Base-by-base conservation (phyloP, 2,113 vertebrate species). In the Taxidea taxus region DNA sequence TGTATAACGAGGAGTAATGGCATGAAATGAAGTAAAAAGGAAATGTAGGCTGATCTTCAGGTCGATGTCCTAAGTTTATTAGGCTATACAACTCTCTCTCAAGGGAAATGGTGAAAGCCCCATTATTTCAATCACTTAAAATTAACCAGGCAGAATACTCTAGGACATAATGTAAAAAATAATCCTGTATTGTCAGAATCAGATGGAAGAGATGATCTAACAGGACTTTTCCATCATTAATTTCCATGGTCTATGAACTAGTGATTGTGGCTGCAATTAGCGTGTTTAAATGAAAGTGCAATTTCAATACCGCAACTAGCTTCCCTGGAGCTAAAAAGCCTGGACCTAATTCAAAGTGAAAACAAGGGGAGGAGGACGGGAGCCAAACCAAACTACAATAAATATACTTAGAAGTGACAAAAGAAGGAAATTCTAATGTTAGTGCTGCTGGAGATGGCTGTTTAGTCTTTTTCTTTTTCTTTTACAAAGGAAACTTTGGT, bases 261-360 rank as follows among this genome's bases (percentile, higher is more conserved):
- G 89, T 84, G 92, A 86, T 86, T 85, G 47, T 94, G 82, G 77
- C 47, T 97, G 77, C 81, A 98, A 97, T 97, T 98, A 98, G 92
- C 92, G 47, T 95, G 75, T 91, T 68, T 47, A 97, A 98, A 96
- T 95, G 60, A 96, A 97, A 95, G 47, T 44, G 42, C 54, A 80
- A 88, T 96, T 97, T 97, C 95, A 97, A 94, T 95, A 95, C 31
- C 23, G 18, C 27, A 56, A 34, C 70, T 51, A 78, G 94, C 90
- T 97, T 97, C 94, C 94, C 88, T 87, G 95, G 58, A 91, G 95
- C 94, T 92, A 90, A 94, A 96, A 97, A 75, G 37, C 70, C n/a
- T 97, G 95, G 97, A 44, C 37, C 7, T 64, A 81, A 94, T 94
- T 98, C 97, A 97, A 96, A 86, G 72, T 51, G 60, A 96, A 95